phyloP scores from a whole-genome alignment of 2,888 invertebrate genomes.

The Amiota minor region DNA sequence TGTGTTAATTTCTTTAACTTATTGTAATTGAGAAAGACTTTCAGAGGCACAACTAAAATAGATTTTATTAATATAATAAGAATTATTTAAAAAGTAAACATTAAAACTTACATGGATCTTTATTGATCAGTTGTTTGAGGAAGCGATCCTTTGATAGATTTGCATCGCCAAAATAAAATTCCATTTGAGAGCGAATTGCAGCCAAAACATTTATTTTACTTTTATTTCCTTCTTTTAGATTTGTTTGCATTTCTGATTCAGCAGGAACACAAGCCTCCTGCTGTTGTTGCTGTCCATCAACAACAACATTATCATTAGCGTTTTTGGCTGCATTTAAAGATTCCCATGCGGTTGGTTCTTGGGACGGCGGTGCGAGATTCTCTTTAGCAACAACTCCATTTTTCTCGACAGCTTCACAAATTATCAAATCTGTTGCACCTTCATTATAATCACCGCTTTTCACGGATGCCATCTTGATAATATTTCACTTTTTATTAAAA shows the following conservation, averaged over 20 bases:
- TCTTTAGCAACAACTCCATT: too few relatives aligned
- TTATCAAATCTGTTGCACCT: too few relatives aligned
- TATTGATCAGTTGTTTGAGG: slow-evolving; percentile 80
- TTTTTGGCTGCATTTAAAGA: too few relatives aligned
- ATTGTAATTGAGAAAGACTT: slow-evolving; percentile 85
- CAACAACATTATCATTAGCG: too few relatives aligned
- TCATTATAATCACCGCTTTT: too few relatives aligned
- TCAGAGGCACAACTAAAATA: slow-evolving; percentile 79
- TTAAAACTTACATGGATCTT: slow-evolving; percentile 78
- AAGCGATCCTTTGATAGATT: slow-evolving; percentile 93
- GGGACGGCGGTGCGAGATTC: too few relatives aligned
- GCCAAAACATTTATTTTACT: slow-evolving; percentile 84
- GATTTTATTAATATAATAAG: neutral
- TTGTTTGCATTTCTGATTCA: neutral
- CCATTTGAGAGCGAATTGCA: slow-evolving; percentile 88
- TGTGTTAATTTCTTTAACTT: slow-evolving; percentile 81
- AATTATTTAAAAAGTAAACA: neutral
- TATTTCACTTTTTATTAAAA: too few relatives aligned
- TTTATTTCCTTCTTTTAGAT: slow-evolving; percentile 74
- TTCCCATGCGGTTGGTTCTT: too few relatives aligned
- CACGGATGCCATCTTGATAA: too few relatives aligned
- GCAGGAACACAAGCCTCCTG: too few relatives aligned
- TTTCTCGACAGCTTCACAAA: too few relatives aligned
- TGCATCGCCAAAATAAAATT: slow-evolving; percentile 95
- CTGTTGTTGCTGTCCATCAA: too few relatives aligned